phyloP scores from a whole-genome alignment of 2,113 vertebrate species.

The Chionis minor region DNA sequence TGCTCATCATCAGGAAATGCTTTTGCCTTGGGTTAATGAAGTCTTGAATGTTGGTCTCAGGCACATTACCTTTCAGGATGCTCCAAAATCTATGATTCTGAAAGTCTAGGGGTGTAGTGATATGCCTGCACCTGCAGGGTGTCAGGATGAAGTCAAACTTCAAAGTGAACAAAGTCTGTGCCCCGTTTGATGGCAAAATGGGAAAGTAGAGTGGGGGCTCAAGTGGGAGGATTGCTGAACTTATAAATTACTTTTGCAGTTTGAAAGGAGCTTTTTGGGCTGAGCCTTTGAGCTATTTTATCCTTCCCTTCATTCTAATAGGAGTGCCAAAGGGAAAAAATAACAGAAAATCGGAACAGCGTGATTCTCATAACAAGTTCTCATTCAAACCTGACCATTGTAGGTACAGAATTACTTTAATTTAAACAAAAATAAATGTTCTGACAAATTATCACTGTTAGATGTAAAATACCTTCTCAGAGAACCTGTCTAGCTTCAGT shows the following conservation, averaged over 20 bases:
- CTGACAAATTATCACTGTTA: fast-evolving
- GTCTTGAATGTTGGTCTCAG: not conserved
- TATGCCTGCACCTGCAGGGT: not conserved
- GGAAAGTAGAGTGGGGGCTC: not conserved
- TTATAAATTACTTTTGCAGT: not conserved
- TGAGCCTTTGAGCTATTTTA: not conserved
- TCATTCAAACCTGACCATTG: not conserved
- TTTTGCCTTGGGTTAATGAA: not conserved
- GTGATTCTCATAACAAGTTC: not conserved
- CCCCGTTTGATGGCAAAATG: not conserved
- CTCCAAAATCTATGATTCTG: not conserved
- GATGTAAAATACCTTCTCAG: fast-evolving
- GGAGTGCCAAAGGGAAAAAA: not conserved
- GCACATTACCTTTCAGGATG: not conserved
- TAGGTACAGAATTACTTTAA: not conserved
- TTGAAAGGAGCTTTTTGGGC: not conserved
- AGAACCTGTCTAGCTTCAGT: not conserved
- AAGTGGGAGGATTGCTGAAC: not conserved
- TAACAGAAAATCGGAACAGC: not conserved
- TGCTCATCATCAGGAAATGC: not conserved
- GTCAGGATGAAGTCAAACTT: not conserved
- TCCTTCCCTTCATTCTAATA: not conserved
- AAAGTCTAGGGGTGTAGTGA: not conserved
- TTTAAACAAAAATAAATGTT: not conserved
- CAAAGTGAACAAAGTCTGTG: not conserved